Conservation (phyloP, 1,140 invertebrate genomes). For the Oryzaephilus surinamensis region DNA sequence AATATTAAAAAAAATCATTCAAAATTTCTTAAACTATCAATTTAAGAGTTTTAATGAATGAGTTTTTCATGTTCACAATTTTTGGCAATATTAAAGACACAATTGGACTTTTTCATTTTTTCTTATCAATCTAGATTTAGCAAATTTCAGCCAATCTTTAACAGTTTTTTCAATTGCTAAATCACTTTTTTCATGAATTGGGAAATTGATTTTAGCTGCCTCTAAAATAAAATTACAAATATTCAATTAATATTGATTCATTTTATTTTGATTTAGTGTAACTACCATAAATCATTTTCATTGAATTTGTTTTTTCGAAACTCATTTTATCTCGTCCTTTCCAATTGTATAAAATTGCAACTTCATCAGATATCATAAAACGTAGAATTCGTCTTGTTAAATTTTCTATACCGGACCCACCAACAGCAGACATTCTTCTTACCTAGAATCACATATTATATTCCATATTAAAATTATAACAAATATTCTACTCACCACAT, state of each 20-base stretch:
- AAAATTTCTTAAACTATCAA: too few species aligned
- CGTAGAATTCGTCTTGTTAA: slow-evolving; percentile 5
- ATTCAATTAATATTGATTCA: neutral
- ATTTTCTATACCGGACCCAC: slow-evolving; percentile 5
- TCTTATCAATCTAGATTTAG: slow-evolving; percentile 1
- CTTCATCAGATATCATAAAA: slow-evolving; percentile 7
- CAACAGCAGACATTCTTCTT: slow-evolving; percentile 1
- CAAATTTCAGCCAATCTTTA: slow-evolving; percentile 6
- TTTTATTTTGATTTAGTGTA: slow-evolving; percentile 1
- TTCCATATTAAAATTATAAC: slow-evolving; percentile 2
- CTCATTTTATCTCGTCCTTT: slow-evolving; percentile 11
- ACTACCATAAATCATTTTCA: slow-evolving; percentile 9
- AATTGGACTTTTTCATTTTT: too few species aligned
- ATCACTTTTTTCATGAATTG: slow-evolving; percentile 4
- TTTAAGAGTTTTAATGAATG: too few species aligned
- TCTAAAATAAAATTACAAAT: slow-evolving; percentile 1
- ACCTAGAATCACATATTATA: slow-evolving; percentile 1
- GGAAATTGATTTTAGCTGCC: slow-evolving; percentile 4
- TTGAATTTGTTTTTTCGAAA: slow-evolving; percentile 6
- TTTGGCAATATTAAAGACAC: too few species aligned
- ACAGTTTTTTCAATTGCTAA: slow-evolving; percentile 4
- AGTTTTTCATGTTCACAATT: too few species aligned
- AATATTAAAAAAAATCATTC: too few species aligned
- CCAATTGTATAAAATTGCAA: slow-evolving; percentile 11
- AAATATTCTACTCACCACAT: neutral